Evolutionary conservation across 2,888 invertebrate species (phyloP).

Genomic region (Elysia crispata): DNA sequence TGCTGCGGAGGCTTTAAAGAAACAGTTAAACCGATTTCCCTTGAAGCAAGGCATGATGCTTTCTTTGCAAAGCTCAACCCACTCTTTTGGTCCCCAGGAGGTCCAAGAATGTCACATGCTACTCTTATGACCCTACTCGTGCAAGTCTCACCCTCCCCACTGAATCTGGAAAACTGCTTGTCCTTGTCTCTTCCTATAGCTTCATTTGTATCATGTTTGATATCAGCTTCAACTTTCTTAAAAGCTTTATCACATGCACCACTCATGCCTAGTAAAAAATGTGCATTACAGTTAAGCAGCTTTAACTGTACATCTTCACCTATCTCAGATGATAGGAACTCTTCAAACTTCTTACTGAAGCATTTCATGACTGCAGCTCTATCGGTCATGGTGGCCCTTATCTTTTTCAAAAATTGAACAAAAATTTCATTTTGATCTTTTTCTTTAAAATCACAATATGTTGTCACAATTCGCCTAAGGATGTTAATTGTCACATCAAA

Average conservation of each 20-base stretch:
- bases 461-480: not conserved
- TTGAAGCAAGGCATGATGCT: slow-evolving; percentile 1
- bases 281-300: no score
- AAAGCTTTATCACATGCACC: no score
- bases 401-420: not conserved
- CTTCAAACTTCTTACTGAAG: slow-evolving; percentile 13
- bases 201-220: not conserved
- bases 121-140: not conserved
- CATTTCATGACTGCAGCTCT: slow-evolving; percentile 14
- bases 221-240: no score
- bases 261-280: no score
- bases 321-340: not conserved
- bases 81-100: not conserved
- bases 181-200: not conserved
- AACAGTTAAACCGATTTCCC: slow-evolving; percentile 27
- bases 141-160: not conserved
- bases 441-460: not conserved
- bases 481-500: slow-evolving; percentile 11
- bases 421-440: not conserved
- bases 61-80: not conserved
- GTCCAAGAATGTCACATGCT: not conserved
- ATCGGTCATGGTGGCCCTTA: slow-evolving; percentile 21
- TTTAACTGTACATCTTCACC: not conserved
- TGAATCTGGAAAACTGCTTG: not conserved
- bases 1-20: slow-evolving; percentile 26